Conservation (phyloP, 2,797 vertebrate species). For the Paguma larvata region DNA sequence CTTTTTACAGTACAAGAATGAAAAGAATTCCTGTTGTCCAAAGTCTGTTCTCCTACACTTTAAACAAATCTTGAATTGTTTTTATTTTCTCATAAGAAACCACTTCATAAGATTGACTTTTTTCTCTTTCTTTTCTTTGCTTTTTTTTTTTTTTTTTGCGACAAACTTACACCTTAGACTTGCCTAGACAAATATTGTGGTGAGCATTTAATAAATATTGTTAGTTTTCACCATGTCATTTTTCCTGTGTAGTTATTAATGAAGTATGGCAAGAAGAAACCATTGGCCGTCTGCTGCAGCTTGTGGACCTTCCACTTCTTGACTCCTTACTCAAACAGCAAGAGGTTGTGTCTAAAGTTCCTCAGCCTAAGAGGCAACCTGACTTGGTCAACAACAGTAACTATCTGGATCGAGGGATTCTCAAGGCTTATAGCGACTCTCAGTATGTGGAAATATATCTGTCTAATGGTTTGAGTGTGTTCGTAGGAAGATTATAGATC, state of each 20-base stretch:
- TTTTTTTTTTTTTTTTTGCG: background rate
- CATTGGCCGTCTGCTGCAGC: slow-evolving; percentile 94
- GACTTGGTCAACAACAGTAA: slow-evolving; percentile 92
- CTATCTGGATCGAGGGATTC: slow-evolving; percentile 96
- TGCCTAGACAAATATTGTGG: slow-evolving; percentile 29
- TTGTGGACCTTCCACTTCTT: slow-evolving; percentile 96
- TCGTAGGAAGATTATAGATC: slow-evolving; percentile 11
- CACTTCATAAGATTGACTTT: slow-evolving; percentile 63
- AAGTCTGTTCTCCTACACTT: slow-evolving; percentile 74
- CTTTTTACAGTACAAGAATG: slow-evolving; percentile 80
- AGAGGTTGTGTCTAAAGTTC: slow-evolving; percentile 85
- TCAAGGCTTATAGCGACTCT: slow-evolving; percentile 97
- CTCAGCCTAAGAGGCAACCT: slow-evolving; percentile 89
- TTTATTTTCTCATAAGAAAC: slow-evolving; percentile 77
- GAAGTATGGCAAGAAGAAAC: slow-evolving; percentile 98
- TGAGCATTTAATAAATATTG: background rate
- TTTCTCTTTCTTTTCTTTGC: background rate
- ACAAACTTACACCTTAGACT: slow-evolving; percentile 31
- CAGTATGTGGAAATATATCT: slow-evolving; percentile 91
- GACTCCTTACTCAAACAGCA: slow-evolving; percentile 93
- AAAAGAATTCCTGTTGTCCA: slow-evolving; percentile 78
- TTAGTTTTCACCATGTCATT: slow-evolving; percentile 54
- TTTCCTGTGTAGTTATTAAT: slow-evolving; percentile 91
- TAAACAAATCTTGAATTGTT: slow-evolving; percentile 83
- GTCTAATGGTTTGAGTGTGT: slow-evolving; percentile 32